phyloP scores from a whole-genome alignment of 2,888 invertebrate species.

The Venusia cambrica region DNA sequence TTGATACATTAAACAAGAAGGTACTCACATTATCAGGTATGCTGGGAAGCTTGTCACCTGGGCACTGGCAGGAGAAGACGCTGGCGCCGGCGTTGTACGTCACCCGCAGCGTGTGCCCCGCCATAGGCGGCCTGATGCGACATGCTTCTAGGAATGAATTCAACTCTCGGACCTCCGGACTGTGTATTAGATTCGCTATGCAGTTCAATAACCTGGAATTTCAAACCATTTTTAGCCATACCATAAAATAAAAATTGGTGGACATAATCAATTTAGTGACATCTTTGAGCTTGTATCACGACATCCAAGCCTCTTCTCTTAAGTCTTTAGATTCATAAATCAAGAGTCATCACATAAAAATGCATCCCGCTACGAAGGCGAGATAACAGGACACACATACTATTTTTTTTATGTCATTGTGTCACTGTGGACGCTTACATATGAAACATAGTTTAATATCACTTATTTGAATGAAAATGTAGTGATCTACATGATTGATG shows the following conservation, averaged over 20 bases:
- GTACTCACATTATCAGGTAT: slow-evolving; percentile 96
- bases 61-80: slow-evolving; percentile 84
- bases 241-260: background rate
- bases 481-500: too few relatives aligned
- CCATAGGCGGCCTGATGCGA: slow-evolving; percentile 63
- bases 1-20: slow-evolving; percentile 5
- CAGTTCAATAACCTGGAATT: slow-evolving; percentile 88
- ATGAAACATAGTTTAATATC: too few relatives aligned
- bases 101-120: slow-evolving; percentile 63
- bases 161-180: slow-evolving; percentile 57
- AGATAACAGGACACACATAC: too few relatives aligned
- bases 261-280: too few relatives aligned
- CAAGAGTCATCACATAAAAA: too few relatives aligned
- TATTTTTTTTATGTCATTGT: too few relatives aligned
- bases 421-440: too few relatives aligned
- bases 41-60: slow-evolving; percentile 92
- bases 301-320: too few relatives aligned
- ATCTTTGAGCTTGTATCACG: too few relatives aligned
- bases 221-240: background rate
- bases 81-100: slow-evolving; percentile 65
- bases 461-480: too few relatives aligned
- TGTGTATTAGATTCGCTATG: slow-evolving; percentile 87
- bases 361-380: too few relatives aligned
- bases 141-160: slow-evolving; percentile 64
- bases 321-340: too few relatives aligned